Conservation (phyloP, 2,888 invertebrate species). For the Yponomeuta malinellus region DNA sequence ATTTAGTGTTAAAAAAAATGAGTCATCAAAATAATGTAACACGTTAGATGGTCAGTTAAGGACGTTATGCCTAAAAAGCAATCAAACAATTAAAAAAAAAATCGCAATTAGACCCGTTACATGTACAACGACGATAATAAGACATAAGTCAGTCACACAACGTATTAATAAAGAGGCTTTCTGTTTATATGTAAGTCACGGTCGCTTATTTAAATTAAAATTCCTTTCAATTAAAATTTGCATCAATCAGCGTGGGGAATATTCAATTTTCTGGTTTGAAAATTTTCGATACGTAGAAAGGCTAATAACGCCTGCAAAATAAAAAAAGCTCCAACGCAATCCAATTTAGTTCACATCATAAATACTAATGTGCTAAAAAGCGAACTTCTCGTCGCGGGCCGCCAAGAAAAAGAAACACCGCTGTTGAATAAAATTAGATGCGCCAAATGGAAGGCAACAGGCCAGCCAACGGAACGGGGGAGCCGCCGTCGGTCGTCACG, state of each 20-base stretch:
- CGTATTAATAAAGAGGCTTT: not conserved
- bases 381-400: constrained; percentile 42
- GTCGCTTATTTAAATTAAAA: not conserved
- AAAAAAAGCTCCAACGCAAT: not conserved
- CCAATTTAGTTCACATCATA: not conserved
- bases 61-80: too few relatives aligned
- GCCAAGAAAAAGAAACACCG: constrained; percentile 41
- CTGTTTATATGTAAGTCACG: not conserved
- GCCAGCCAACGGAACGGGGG: constrained; percentile 60
- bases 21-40: not conserved
- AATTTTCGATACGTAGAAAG: not conserved
- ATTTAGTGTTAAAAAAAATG: not conserved
- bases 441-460: constrained; percentile 59
- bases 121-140: too few relatives aligned
- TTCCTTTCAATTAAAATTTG: not conserved
- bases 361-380: constrained; percentile 42
- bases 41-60: not conserved
- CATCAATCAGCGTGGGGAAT: not conserved
- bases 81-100: too few relatives aligned
- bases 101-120: too few relatives aligned
- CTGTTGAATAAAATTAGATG: constrained; percentile 40
- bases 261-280: not conserved
- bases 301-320: not conserved
- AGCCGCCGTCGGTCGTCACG: not conserved
- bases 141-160: not conserved